Base-by-base conservation (phyloP, 2,888 invertebrate species). In the Chloroclystis v-ata region DNA sequence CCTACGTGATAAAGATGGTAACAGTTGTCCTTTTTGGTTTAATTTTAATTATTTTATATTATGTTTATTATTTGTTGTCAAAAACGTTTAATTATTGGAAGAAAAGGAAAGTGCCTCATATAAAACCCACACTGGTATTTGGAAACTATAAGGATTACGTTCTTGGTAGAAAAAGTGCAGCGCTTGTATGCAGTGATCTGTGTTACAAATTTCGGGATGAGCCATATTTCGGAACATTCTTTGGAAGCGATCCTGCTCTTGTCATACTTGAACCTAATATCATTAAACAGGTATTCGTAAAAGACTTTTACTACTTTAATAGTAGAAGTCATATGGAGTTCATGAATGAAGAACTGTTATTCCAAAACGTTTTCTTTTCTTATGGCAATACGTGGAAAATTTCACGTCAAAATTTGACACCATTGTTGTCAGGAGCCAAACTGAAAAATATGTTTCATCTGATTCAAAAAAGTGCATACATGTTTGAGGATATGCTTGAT, bases 361-460 rank as follows among this genome's bases (percentile, higher is more conserved):
- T 63, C 0, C 49, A 59, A 26, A 66, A 63, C 26, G n/a, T 71
- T 2, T 67, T 71, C 38, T 65, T 66, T 42, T 32, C 56, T 1
- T 45, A 54, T 37, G 68, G 68, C 0, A 64, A 68, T 38, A 54
- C 47, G 10, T 68, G 67, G 69, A 69, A 57, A 37, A 53, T 65
- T 4, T 20, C 60, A 25, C 60, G 69, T 0, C 67, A 69, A 39
- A 67, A 62, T 14, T 13, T 67, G 3, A 63, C 64, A 0, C 68
- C 68, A 1, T 30, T 67, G 0, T 70, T 68, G 39, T 62, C 68
- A 0, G 59, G 60, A 4, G 56, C 62, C 0, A 68, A 61, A 47
- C 57, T 71, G 60, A 69, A 59, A 35, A 60, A 52, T n/a, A 69
- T 71, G 70, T 71, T 66, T 28, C 49, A 60, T 52, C 43, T 71